These are phyloP conservation scores for Pyxicephalus adspersus DNA, from an alignment of 2,113 vertebrate genomes.

Conservation along the genomic window DNA sequence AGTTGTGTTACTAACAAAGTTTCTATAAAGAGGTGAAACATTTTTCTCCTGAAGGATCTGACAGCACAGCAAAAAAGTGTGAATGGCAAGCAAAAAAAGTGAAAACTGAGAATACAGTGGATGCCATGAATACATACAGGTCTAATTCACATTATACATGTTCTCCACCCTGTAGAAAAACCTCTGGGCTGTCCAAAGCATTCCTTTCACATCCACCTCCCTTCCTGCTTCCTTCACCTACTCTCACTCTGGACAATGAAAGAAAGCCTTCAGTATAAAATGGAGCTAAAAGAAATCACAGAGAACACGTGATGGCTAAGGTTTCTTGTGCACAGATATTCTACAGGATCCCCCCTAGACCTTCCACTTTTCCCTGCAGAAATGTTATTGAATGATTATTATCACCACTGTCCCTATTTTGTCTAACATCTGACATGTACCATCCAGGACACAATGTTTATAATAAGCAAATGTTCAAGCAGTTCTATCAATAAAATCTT, in stretches of 20 bases:
- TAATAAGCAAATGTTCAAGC: too few species aligned
- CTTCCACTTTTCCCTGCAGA: too few species aligned
- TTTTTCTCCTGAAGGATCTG: background rate
- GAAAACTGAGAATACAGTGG: background rate
- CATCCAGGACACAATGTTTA: too few species aligned
- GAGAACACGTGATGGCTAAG: too few species aligned
- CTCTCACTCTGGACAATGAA: background rate
- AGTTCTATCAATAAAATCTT: too few species aligned
- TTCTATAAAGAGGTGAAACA: too few species aligned
- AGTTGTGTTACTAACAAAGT: too few species aligned
- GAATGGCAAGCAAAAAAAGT: background rate
- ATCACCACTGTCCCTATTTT: too few species aligned
- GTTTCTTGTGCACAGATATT: too few species aligned
- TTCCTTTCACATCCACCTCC: slow-evolving; percentile 18
- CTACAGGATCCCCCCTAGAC: too few species aligned
- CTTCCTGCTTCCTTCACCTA: slow-evolving; percentile 9
- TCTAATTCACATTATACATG: background rate
- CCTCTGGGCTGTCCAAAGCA: background rate
- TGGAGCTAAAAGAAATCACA: background rate
- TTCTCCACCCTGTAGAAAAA: slow-evolving; percentile 1
- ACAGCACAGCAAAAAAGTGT: background rate
- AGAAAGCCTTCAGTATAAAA: background rate
- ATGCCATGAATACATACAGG: background rate
- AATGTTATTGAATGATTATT: too few species aligned
- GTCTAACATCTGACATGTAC: too few species aligned